phyloP scores from a whole-genome alignment of 35 echinoderm and acorn worm genomes.

The Stichopus chloronotus region DNA sequence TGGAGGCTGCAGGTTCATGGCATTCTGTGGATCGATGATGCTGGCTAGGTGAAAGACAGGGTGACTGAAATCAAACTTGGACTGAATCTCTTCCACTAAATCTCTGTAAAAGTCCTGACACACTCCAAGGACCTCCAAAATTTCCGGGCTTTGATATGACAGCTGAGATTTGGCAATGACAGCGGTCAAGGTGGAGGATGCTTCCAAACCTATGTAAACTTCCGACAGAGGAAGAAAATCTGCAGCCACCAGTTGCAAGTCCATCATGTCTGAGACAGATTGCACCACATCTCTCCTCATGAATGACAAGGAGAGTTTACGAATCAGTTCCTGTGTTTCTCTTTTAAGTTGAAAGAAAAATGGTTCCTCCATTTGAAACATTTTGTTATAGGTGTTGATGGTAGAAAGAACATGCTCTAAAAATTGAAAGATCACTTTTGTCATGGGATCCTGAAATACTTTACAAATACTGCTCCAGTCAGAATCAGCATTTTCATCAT shows the following conservation, averaged over 20 bases:
- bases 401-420: not conserved
- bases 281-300: conserved; percentile 41
- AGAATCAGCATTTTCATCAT: not conserved
- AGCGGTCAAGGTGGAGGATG: not conserved
- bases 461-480: not conserved
- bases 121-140: not conserved
- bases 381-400: conserved; percentile 35
- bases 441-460: conserved; percentile 4
- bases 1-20: not conserved
- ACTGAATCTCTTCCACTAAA: conserved; percentile 22
- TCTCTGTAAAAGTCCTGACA: conserved; percentile 47
- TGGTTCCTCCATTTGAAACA: conserved; percentile 45
- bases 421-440: conserved; percentile 32
- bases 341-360: conserved; percentile 40
- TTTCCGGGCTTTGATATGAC: not conserved
- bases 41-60: conserved; percentile 43
- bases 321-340: conserved; percentile 25
- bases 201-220: conserved; percentile 51
- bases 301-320: conserved; percentile 37
- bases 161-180: conserved; percentile 15
- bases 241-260: not conserved
- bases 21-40: conserved; percentile 45
- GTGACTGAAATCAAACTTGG: conserved; percentile 50
- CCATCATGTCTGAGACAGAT: conserved; percentile 15
- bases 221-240: conserved; percentile 19